These are phyloP conservation scores for Anguilla japonica DNA, from an alignment of 2,113 vertebrate species.

Conservation along the genomic window DNA sequence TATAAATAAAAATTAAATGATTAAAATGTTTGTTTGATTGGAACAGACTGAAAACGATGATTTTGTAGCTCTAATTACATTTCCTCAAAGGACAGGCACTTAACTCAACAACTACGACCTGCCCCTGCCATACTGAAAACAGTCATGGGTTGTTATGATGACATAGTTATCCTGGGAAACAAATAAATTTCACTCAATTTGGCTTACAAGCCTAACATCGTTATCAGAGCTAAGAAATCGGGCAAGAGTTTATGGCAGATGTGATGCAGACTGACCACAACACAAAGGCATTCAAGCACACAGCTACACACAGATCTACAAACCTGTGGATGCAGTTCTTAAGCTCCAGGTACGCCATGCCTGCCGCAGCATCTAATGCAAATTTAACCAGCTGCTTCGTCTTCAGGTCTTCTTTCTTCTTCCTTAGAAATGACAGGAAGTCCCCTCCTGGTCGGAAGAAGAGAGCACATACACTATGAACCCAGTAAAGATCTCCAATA, in stretches of 20 bases:
- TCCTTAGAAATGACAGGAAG: constrained; percentile 93
- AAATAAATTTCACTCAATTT: not conserved
- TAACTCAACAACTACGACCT: not conserved
- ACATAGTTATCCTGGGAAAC: not conserved
- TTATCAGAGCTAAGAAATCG: not conserved
- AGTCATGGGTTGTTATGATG: not conserved
- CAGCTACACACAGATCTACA: constrained; percentile 29
- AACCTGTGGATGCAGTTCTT: constrained; percentile 99
- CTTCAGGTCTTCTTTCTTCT: constrained; percentile 95
- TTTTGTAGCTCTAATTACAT: not conserved
- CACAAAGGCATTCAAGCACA: not conserved
- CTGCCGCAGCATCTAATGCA: constrained; percentile 86
- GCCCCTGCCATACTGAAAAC: not conserved
- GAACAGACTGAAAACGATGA: too few relatives aligned
- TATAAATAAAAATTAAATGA: not conserved
- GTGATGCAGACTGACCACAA: not conserved
- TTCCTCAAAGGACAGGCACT: not conserved
- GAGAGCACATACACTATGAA: not conserved
- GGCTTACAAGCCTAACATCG: not conserved
- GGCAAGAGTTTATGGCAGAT: not conserved
- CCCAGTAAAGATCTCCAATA: not conserved
- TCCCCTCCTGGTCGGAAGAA: constrained; percentile 79
- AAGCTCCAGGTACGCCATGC: constrained; percentile 92
- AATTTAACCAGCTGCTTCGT: constrained; percentile 90
- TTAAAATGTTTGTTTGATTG: too few relatives aligned